A percentile compares a stretch with the other conserved stretches of the same genome.
These are phyloP conservation scores for Thomomys bottae DNA, from an alignment of 2,113 vertebrate species.

Conservation along the genomic window DNA sequence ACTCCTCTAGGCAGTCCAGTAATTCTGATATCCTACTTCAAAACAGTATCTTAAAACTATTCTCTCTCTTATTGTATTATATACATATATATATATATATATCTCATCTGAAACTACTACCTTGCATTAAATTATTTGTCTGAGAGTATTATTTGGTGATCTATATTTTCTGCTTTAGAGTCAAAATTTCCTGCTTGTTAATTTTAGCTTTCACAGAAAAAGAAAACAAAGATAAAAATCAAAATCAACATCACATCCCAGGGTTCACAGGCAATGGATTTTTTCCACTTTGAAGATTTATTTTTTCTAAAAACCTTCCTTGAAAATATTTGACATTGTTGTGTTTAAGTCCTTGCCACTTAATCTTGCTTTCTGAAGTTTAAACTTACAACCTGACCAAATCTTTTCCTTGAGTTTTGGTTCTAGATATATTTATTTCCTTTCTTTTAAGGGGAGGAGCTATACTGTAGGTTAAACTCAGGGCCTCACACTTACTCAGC, in stretches of 20 bases:
- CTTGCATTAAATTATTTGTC: constrained; percentile 49
- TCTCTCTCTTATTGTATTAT: constrained; percentile 8
- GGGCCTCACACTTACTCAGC: no score
- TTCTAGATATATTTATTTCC: not conserved
- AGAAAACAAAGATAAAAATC: constrained; percentile 3
- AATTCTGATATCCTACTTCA: constrained; percentile 70
- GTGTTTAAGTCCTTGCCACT: not conserved
- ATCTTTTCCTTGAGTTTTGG: constrained; percentile 34
- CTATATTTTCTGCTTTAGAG: constrained; percentile 17
- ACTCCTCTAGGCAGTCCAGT: constrained; percentile 72
- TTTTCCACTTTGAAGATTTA: not conserved
- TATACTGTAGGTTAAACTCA: no score
- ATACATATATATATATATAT: not conserved
- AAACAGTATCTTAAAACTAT: constrained; percentile 55
- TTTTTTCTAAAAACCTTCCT: constrained; percentile 3
- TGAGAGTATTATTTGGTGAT: constrained; percentile 27
- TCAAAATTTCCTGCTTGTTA: constrained; percentile 36
- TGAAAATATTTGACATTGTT: constrained; percentile 25
- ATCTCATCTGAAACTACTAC: constrained; percentile 30
- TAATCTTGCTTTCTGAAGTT: not conserved
- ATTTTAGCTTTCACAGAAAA: constrained; percentile 31
- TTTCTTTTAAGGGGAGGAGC: no score
- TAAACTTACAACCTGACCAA: not conserved
- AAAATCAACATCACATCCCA: not conserved
- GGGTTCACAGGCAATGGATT: not conserved